Conservation (phyloP, 2,888 invertebrate species). For the Ormyrus thymus region DNA sequence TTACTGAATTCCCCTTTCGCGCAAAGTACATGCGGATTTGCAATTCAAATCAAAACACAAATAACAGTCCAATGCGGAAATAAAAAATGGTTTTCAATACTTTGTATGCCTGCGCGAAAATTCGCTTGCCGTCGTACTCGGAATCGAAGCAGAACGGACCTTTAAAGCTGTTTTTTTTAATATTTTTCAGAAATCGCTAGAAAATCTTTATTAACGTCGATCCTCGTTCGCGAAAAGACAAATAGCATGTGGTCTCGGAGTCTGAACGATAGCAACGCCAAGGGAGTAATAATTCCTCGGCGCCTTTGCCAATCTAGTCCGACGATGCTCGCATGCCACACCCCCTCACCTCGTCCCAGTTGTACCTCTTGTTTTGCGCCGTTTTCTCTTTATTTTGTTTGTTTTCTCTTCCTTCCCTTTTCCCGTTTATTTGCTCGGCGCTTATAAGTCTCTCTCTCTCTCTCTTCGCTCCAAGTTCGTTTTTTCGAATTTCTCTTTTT, state of each 20-base stretch:
- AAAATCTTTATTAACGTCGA: constrained; percentile 51
- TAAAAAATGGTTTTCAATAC: too few relatives aligned
- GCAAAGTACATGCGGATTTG: too few relatives aligned
- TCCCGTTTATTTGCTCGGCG: not conserved
- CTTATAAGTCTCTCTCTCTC: constrained; percentile 14
- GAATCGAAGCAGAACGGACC: not conserved
- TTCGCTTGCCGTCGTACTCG: too few relatives aligned
- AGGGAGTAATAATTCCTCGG: constrained; percentile 55
- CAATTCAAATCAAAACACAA: too few relatives aligned
- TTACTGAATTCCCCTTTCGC: too few relatives aligned
- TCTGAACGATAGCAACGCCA: constrained; percentile 18
- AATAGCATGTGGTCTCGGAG: constrained; percentile 44
- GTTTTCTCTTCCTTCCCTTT: constrained; percentile 4
- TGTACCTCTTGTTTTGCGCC: not conserved
- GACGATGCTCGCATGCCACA: constrained; percentile 40
- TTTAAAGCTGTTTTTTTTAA: constrained; percentile 24
- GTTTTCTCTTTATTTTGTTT: not conserved
- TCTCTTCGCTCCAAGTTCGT: not conserved
- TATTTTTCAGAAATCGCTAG: constrained; percentile 35
- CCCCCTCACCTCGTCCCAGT: constrained; percentile 8
- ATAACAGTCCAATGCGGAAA: too few relatives aligned
- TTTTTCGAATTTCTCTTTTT: constrained; percentile 19
- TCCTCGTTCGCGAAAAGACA: constrained; percentile 48
- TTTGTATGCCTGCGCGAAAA: too few relatives aligned
- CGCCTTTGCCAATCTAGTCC: constrained; percentile 58